Conservation (phyloP, 2,888 invertebrate species). For the Pristionchus exspectatus region DNA sequence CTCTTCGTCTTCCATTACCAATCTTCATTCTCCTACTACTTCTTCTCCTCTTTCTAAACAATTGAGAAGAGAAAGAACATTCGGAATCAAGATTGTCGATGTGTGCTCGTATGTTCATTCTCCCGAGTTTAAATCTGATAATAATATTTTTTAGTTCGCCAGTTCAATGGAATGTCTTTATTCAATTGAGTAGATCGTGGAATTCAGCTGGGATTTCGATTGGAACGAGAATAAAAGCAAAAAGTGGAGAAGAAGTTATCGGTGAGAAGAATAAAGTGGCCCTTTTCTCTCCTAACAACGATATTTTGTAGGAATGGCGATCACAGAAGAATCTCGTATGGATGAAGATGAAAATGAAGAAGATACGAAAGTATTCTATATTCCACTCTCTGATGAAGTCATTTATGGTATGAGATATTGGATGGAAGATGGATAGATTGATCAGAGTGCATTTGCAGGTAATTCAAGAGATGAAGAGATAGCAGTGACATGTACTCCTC, state of each 20-base stretch:
- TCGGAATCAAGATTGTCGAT: neutral
- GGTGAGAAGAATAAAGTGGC: neutral
- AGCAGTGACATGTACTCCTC: slow-evolving; percentile 9
- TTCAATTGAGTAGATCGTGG: slow-evolving; percentile 34
- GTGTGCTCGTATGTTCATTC: slow-evolving; percentile 40
- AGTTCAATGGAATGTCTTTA: slow-evolving; percentile 16
- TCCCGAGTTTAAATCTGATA: neutral
- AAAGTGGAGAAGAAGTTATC: slow-evolving; percentile 5
- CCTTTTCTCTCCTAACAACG: neutral
- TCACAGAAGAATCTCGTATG: neutral
- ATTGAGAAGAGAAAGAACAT: slow-evolving; percentile 10
- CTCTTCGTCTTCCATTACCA: slow-evolving; percentile 13
- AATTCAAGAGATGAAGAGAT: slow-evolving; percentile 38
- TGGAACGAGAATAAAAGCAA: slow-evolving; percentile 17
- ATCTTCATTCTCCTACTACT: slow-evolving; percentile 47
- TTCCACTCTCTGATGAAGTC: slow-evolving; percentile 40
- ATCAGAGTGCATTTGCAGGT: slow-evolving; percentile 1
- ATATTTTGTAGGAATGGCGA: slow-evolving; percentile 19
- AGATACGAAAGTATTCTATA: slow-evolving; percentile 23
- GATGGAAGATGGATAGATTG: neutral
- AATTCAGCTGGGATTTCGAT: slow-evolving; percentile 25
- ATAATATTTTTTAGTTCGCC: neutral
- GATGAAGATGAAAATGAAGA: slow-evolving; percentile 37
- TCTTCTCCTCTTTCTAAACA: slow-evolving; percentile 45
- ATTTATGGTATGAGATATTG: slow-evolving; percentile 23